Evolutionary conservation across 2,888 invertebrate species (phyloP), one percentile per base, ranked within the genome.

Genomic region (Sialis lutaria): DNA sequence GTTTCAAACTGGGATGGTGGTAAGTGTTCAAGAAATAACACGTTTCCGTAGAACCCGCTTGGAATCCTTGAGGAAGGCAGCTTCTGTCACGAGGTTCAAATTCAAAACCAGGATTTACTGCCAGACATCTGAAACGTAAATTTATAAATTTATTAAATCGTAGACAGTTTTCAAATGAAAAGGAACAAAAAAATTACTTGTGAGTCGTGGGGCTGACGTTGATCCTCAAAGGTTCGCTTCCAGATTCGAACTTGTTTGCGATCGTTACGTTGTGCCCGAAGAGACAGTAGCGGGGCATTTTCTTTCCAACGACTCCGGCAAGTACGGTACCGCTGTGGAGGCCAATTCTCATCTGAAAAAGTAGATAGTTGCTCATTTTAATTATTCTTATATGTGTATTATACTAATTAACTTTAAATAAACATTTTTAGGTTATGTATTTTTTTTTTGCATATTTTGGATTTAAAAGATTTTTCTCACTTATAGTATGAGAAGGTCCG

Each of bases 241-340:
- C 81, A 0, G 92, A 92, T 64, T 95, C 95, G 59, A 95, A 93
- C 69, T 91, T 93, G 67, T 95, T 95, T 44, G 93, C 93, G 48
- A 93, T 75, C 2, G 92, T 92, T 10, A 92, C 92, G 61, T 93
- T 91, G 64, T 93, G 91, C 0, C 95, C 93, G 58, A 95, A 93
- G 50, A 95, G 77, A 62, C 93, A 95, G 60, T 93, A 95, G 55
- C 93, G 77, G 30, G 89, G 79, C 89, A 90, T 90, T 56, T 88
- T 91, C 46, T 88, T 85, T 0, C 93, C 93, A 5, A 95, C 93
- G 0, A 95, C 90, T 0, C 93, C 95, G 2, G 93, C 92, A 40
- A 95, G 64, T 0, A 93, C 93, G 0, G 90, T 85, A 0, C 93
- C 93, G 0, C 92, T 90, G 58, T 95, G 93, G 6, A 95, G 73